A percentile compares a stretch with the other conserved stretches of the same genome.
phyloP scores from a whole-genome alignment of 1,140 invertebrate species.

The Vanessa atalanta region DNA sequence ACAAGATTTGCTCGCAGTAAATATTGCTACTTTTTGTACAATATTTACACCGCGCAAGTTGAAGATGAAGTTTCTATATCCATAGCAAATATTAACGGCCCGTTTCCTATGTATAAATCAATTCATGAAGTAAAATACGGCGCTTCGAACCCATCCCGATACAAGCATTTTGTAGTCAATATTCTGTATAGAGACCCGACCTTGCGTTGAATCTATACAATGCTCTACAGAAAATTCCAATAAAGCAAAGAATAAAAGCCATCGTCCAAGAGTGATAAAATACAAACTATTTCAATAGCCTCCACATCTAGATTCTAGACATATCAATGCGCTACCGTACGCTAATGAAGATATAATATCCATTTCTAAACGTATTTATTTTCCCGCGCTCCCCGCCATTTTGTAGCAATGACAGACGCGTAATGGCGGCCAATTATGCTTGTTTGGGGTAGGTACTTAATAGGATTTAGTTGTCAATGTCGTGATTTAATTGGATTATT shows the following conservation, averaged over 20 bases:
- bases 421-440: conserved; percentile 73
- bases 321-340: conserved; percentile 70
- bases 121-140: conserved; percentile 3
- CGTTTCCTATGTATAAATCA: conserved; percentile 4
- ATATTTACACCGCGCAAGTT: not conserved
- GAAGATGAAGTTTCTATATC: not conserved
- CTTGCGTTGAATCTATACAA: conserved; percentile 43
- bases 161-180: conserved; percentile 13
- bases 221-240: conserved; percentile 50
- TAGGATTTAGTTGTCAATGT: conserved; percentile 78
- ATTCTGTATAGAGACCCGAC: conserved; percentile 15
- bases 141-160: conserved; percentile 2
- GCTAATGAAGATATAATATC: conserved; percentile 79
- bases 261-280: conserved; percentile 64
- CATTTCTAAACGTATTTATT: conserved; percentile 71
- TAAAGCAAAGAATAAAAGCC: conserved; percentile 53
- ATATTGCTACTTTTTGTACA: no score
- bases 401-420: conserved; percentile 67
- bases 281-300: conserved; percentile 71
- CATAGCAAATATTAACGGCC: not conserved
- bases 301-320: conserved; percentile 54
- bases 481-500: conserved; percentile 72
- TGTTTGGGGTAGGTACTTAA: conserved; percentile 51
- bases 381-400: conserved; percentile 64
- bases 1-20: no score